These are phyloP conservation scores for Phrynocephalus forsythii DNA, from an alignment of 2,797 vertebrate species.

Conservation along the genomic window DNA sequence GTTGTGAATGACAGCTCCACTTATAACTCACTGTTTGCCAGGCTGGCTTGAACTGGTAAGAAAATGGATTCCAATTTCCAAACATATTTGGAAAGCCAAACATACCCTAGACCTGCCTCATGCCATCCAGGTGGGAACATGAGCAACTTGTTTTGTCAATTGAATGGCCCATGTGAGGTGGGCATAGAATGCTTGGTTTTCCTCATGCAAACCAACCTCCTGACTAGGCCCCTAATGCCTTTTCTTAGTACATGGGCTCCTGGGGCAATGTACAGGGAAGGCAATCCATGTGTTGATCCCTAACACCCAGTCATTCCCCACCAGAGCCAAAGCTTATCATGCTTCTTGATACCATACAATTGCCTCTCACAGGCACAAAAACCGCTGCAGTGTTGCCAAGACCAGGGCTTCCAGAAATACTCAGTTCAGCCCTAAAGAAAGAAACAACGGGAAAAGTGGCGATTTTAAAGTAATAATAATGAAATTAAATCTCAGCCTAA, in stretches of 20 bases:
- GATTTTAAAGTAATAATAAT: background rate
- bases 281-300: background rate
- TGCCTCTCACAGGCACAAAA: background rate
- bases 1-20: too few species aligned
- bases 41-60: background rate
- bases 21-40: background rate
- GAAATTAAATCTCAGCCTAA: conserved; percentile 18
- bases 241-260: background rate
- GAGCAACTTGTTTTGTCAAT: background rate
- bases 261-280: background rate
- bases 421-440: background rate
- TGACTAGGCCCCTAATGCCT: background rate
- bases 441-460: background rate
- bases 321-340: background rate
- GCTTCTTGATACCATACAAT: conserved; percentile 15
- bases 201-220: conserved; percentile 29
- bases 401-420: conserved; percentile 6
- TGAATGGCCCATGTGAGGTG: background rate
- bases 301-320: conserved; percentile 4
- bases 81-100: too few species aligned
- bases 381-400: background rate
- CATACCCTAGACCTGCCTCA: background rate
- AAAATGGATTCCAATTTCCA: background rate
- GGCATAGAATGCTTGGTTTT: background rate
- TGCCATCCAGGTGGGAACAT: background rate